Percentiles rank a stretch among this genome's conserved stretches.
Conservation (phyloP, 2,797 vertebrate species). For the Galaxias olidus region DNA sequence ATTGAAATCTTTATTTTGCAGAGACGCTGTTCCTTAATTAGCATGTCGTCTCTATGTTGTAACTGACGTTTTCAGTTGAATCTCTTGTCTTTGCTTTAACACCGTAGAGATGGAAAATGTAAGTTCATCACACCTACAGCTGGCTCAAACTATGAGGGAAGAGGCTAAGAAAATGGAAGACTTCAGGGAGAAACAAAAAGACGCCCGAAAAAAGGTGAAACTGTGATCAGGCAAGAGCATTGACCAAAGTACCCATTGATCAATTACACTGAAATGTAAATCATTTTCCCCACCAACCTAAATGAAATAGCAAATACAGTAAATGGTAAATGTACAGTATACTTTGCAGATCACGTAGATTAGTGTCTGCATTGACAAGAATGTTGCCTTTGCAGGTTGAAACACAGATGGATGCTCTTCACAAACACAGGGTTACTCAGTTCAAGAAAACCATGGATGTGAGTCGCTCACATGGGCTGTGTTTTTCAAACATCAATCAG, state of each 20-base stretch:
- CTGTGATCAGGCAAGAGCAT: too few species aligned
- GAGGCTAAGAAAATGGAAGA: constrained; percentile 93
- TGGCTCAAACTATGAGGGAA: constrained; percentile 87
- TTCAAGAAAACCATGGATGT: constrained; percentile 95
- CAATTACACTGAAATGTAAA: too few species aligned
- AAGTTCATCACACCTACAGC: constrained; percentile 86
- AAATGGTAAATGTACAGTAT: too few species aligned
- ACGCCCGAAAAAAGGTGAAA: constrained; percentile 85
- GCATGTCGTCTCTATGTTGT: neutral
- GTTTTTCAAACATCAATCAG: neutral
- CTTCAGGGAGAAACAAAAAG: constrained; percentile 91
- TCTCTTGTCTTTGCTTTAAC: constrained; percentile 14
- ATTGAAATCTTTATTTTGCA: neutral
- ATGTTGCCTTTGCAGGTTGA: constrained; percentile 81
- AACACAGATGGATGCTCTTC: constrained; percentile 85
- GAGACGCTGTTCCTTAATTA: neutral
- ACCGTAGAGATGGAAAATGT: constrained; percentile 85
- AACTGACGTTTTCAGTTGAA: constrained; percentile 12
- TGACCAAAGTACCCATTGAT: too few species aligned
- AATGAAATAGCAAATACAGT: too few species aligned
- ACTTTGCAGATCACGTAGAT: too few species aligned
- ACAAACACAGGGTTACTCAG: constrained; percentile 86
- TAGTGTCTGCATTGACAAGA: neutral
- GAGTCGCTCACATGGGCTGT: constrained; percentile 43
- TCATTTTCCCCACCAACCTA: too few species aligned